Base-by-base conservation (phyloP, 1,140 invertebrate genomes). In the Micrasema longulum region DNA sequence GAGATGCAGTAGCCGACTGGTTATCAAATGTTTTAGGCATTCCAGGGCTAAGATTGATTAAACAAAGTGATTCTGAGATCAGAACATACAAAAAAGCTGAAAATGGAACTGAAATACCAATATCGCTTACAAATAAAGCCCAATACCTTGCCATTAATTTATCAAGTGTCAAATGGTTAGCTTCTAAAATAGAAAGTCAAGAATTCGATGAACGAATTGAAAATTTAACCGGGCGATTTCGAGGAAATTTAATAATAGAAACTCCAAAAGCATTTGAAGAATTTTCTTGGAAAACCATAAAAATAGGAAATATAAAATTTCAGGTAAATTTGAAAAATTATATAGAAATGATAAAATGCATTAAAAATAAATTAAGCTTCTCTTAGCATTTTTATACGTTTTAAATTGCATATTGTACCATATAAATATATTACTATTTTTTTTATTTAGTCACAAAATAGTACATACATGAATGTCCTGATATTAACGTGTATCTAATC, bases 71-170 rank as follows among this genome's bases (percentile, higher is more conserved):
- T 63, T 75, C 85, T 1, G 80, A 81, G 41, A 76, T 82, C 55
- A 79, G 83, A 73, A 60, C 71, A 43, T 75, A 79, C 48, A 76
- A 72, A 64, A 62, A 47, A 69, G 78, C 43, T 70, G n/a, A 69
- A 72, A 76, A 71, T 69, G 78, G 84, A 81, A 6, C 75, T 80
- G 22, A n/a, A n/a, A 83, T 84, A 71, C 78, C 87, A 60, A 79
- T 95, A 35, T 94, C 93, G 0, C 85, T 97, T 68, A 89, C 91
- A 3, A 97, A 97, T 83, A 90, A 97, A 86, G 94, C 93, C 0
- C 95, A 97, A 80, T 97, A 91, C 83, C 86, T 98, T 38, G 79
- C 97, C 18, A 85, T 97, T 12, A 95, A 92, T 79, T 83, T 87
- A 75, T 86, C 89, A 10, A 97, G 95, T 76, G 88, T 95, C 4